These are phyloP conservation scores for Regulus satrapa DNA, from an alignment of 2,113 vertebrate genomes.

Conservation along the genomic window DNA sequence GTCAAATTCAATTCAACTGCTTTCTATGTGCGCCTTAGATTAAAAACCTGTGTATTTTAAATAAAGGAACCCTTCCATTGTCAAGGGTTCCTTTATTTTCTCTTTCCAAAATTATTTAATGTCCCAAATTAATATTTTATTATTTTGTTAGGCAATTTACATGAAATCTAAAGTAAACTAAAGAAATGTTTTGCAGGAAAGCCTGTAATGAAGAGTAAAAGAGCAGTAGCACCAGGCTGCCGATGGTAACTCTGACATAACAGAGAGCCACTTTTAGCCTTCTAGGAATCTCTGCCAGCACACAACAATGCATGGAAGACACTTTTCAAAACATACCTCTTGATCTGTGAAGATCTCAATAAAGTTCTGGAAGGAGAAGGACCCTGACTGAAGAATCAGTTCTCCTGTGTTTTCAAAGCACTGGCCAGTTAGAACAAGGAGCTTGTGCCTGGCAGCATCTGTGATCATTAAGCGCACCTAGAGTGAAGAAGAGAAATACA, in stretches of 20 bases:
- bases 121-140: not conserved
- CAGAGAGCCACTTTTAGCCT: not conserved
- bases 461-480: slow-evolving; percentile 95
- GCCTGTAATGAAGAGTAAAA: not conserved
- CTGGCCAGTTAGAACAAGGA: slow-evolving; percentile 91
- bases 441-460: slow-evolving; percentile 90
- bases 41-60: not conserved
- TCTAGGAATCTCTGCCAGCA: not conserved
- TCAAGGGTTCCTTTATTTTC: not conserved
- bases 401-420: slow-evolving; percentile 94
- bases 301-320: not conserved
- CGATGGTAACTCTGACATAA: not conserved
- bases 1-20: not conserved
- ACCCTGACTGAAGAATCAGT: slow-evolving; percentile 93
- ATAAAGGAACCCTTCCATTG: not conserved
- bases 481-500: not conserved
- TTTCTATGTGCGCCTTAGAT: not conserved
- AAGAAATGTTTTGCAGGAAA: not conserved
- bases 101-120: not conserved
- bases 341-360: slow-evolving; percentile 98
- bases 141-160: not conserved
- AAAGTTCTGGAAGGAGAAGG: slow-evolving; percentile 95
- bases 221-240: not conserved
- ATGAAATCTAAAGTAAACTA: not conserved
- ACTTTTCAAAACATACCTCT: slow-evolving; percentile 77